Evolutionary conservation across 2,888 invertebrate genomes (phyloP), one percentile per base, ranked within the genome.

Genomic region (Caenorhabditis drosophilae): DNA sequence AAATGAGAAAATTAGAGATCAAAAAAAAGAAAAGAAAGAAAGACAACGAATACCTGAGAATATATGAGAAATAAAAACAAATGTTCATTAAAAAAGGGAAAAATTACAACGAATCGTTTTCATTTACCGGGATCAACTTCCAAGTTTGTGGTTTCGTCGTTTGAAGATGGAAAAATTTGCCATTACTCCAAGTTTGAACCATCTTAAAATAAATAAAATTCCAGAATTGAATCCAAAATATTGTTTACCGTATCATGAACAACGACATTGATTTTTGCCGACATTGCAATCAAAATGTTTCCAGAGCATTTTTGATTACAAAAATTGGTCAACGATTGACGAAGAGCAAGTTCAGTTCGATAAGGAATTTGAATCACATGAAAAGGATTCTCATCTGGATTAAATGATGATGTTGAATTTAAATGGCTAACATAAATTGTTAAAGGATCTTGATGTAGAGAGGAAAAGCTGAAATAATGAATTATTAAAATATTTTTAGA

Each of bases 211-310:
- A 12, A 9, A 31, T 31, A 9, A 6, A 31, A 6, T 9, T 9
- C 12, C 6, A 31, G 18, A 38, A 38, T 38, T 6, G 9, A 11
- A n/a, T 22, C 22, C 9, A 12, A 42, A 20, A 4, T 22, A 4
- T 42, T 4, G 16, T 15, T 52, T 15, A 62, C 56, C 31, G 57
- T 41, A 22, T 58, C 51, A 31, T 64, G 58, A n/a, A 64, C 48
- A 20, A 58, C 54, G 2, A 64, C 49, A 23, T 58, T 45, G 35
- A 58, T 54, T 42, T 31, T 55, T 16, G 50, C 42, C 12, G 64
- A 54, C 15, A 41, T 42, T 6, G 41, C 25, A 15, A 58, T 16
- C 4, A 22, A 42, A 1, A 64, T 25, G 4, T 38, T 22, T 26
- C 57, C 53, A 18, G 40, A 42, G 50, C 52, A 57, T 27, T 44